phyloP scores from a whole-genome alignment of 2,797 vertebrate species.

The Channallabes apus region DNA sequence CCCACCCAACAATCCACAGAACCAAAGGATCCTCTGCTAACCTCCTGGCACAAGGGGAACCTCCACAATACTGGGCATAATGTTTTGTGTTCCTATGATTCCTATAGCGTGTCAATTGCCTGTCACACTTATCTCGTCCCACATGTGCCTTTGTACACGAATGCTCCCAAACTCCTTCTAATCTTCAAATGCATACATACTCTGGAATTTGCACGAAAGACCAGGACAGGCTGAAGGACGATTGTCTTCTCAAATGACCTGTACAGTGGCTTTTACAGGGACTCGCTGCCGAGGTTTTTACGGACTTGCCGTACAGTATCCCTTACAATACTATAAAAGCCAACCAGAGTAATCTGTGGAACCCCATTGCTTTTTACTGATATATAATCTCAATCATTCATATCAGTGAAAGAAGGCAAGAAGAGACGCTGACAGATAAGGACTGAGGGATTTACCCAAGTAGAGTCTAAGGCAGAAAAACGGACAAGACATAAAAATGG shows the following conservation, averaged over 20 bases:
- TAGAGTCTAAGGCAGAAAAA: not conserved
- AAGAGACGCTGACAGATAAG: constrained; percentile 13
- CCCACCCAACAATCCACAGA: too few relatives aligned
- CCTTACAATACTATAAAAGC: not conserved
- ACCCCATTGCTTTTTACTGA: constrained; percentile 2
- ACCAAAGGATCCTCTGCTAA: too few relatives aligned
- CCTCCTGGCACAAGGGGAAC: too few relatives aligned
- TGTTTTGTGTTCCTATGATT: too few relatives aligned
- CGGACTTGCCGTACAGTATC: not conserved
- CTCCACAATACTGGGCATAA: too few relatives aligned
- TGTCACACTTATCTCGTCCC: not conserved
- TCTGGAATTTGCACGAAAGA: not conserved
- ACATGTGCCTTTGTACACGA: not conserved
- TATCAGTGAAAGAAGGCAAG: not conserved
- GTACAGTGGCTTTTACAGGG: not conserved
- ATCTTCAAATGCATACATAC: constrained; percentile 2
- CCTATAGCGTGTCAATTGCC: not conserved
- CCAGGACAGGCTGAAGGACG: not conserved
- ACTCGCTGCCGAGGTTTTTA: not conserved
- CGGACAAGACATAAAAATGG: constrained; percentile 21
- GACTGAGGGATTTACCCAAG: constrained; percentile 2
- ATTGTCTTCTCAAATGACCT: constrained; percentile 5
- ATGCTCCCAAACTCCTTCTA: not conserved
- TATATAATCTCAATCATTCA: constrained; percentile 22
- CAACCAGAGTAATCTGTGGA: constrained; percentile 15